phyloP scores from a whole-genome alignment of 2,113 vertebrate species.

The Indicator indicator region DNA sequence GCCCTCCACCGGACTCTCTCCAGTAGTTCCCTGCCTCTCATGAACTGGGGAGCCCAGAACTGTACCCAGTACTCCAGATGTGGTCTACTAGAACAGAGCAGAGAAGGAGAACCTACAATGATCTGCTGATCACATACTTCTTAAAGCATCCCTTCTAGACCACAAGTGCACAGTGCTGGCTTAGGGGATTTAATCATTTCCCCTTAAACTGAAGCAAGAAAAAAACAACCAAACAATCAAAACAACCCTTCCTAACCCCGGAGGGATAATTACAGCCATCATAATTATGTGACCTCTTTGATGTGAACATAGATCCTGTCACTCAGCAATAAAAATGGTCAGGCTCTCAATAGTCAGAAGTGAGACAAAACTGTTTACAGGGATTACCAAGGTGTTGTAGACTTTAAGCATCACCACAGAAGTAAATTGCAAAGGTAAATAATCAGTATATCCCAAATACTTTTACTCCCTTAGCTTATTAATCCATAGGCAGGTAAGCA shows the following conservation, averaged over 20 bases:
- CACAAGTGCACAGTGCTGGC: too few species aligned
- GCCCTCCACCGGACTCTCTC: too few species aligned
- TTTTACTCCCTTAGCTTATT: not conserved
- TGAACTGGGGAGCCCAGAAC: too few species aligned
- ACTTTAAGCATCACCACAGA: not conserved
- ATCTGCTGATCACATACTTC: too few species aligned
- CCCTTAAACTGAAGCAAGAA: not conserved
- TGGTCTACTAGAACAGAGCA: too few species aligned
- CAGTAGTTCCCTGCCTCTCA: too few species aligned
- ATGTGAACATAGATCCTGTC: not conserved
- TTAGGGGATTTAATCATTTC: not conserved
- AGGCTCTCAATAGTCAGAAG: not conserved
- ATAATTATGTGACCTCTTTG: not conserved
- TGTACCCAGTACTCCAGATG: too few species aligned
- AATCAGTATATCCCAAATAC: not conserved
- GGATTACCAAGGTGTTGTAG: not conserved
- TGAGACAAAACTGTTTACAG: accelerated
- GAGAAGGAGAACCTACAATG: too few species aligned
- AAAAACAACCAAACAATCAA: too few species aligned
- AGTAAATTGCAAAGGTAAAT: not conserved
- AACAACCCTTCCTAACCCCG: too few species aligned
- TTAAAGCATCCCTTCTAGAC: too few species aligned
- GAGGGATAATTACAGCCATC: not conserved
- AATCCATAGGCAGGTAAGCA: not conserved
- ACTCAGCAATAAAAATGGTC: not conserved